Base-by-base conservation (phyloP, 2,888 invertebrate species). In the Drosophila siamana region DNA sequence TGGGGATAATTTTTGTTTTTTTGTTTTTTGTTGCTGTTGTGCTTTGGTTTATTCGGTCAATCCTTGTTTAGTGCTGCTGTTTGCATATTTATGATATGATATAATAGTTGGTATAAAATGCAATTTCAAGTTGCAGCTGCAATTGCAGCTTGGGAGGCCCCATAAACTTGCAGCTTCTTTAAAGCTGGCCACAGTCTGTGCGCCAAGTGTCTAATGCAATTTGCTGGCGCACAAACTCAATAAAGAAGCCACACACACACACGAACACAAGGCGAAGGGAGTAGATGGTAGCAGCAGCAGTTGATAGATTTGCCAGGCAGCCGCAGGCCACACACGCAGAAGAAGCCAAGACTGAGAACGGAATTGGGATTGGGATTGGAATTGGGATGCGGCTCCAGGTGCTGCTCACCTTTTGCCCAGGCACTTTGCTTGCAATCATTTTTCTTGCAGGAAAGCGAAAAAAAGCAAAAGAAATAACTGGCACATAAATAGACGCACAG, bases 121-220 rank as follows among this genome's bases (percentile, higher is more conserved):
- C 56, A 76, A 80, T 78, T 71, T 68, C 8, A 43, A 63, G 48
- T 74, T 67, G 74, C 78, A 78, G 74, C 77, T 74, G 47, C 78
- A 78, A 71, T 74, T 74, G 47, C 36, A 19, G 26, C 52, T 41
- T 36, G 9, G 4, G 19, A 3, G 28, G 40, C 50, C 36, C 6
- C 62, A 30, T 43, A 56, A 33, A 46, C 48, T 28, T 51, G 22
- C 40, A 62, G 61, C 50, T 57, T 47, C 52, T 7, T 67, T 64
- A 71, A 75, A 75, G 76, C 74, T 59, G 62, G 62, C 74, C 69
- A 56, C 50, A 57, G 50, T 24, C 65, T 36, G 56, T 36, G 56
- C 43, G 71, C 36, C 80, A 71, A 80, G 86, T 86, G 86, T 84
- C 84, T 83, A 86, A 83, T 83, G 86, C 83, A 86, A 86, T 83